These are phyloP conservation scores for Patagioenas fasciata DNA, from an alignment of 2,113 vertebrate genomes.

Conservation along the genomic window DNA sequence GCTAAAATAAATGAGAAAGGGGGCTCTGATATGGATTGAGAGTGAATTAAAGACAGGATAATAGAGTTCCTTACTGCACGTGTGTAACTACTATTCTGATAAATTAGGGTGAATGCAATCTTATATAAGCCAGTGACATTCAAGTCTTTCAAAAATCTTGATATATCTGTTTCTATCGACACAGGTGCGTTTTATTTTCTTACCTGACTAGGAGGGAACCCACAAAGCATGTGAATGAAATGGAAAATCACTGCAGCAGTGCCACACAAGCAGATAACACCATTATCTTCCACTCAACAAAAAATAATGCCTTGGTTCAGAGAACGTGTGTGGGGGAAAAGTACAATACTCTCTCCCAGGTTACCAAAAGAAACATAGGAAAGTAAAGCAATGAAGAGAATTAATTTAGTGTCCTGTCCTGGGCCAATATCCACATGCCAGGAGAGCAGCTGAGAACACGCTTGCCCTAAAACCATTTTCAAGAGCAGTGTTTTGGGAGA, in stretches of 20 bases:
- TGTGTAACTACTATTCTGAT: background rate
- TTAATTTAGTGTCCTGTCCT: background rate
- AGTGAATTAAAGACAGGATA: conserved; percentile 52
- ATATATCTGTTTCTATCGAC: background rate
- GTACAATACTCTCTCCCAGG: background rate
- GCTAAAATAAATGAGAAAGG: conserved; percentile 47
- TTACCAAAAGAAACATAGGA: background rate
- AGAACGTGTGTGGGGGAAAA: background rate
- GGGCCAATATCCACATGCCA: background rate
- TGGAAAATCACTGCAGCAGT: conserved; percentile 5
- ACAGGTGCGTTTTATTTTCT: conserved; percentile 22
- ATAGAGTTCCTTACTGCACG: conserved; percentile 16
- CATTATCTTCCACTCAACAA: background rate
- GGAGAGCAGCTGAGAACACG: background rate
- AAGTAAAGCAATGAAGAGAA: background rate
- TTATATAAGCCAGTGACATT: background rate
- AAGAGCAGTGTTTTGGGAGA: background rate
- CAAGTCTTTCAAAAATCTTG: background rate
- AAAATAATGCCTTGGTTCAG: background rate
- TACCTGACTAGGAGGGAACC: background rate
- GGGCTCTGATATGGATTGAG: conserved; percentile 40
- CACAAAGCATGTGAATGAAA: conserved; percentile 2
- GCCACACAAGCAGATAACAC: background rate
- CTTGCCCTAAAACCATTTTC: background rate
- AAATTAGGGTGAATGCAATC: conserved; percentile 11